Percentiles rank a stretch among this genome's conserved stretches.
phyloP scores from a whole-genome alignment of 2,888 invertebrate genomes.

The Lithophane semibrunnea region DNA sequence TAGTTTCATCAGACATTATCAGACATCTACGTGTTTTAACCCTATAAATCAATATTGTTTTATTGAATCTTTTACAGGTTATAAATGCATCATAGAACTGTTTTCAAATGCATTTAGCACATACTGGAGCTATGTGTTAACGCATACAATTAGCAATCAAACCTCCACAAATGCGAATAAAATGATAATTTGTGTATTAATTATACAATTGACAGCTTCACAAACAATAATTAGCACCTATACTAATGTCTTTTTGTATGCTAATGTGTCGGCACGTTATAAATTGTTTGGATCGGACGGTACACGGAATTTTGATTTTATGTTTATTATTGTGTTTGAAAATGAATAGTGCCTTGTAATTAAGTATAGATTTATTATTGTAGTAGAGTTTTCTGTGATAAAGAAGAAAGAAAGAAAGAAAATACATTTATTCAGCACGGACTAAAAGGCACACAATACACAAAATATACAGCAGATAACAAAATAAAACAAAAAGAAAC shows the following conservation, averaged over 20 bases:
- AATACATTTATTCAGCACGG: no score
- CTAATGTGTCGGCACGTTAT: slow-evolving; percentile 46
- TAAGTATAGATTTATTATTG: neutral
- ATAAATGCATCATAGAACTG: neutral
- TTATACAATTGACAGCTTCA: slow-evolving; percentile 56
- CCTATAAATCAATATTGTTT: neutral
- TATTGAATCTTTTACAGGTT: neutral
- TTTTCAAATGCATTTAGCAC: slow-evolving; percentile 18
- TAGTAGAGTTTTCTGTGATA: neutral
- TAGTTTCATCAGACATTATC: neutral
- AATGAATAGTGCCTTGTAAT: neutral
- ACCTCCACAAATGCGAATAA: slow-evolving; percentile 40
- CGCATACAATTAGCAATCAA: slow-evolving; percentile 31
- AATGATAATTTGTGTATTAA: slow-evolving; percentile 51
- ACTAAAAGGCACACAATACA: no score
- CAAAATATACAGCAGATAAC: no score
- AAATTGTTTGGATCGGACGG: slow-evolving; percentile 44
- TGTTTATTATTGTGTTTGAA: slow-evolving; percentile 7
- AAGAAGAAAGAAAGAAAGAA: no score
- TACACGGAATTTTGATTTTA: slow-evolving; percentile 27
- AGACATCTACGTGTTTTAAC: neutral
- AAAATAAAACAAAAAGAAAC: no score
- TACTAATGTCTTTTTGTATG: slow-evolving; percentile 59
- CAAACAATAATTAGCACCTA: slow-evolving; percentile 47
- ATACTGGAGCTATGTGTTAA: neutral